phyloP scores from a whole-genome alignment of 2,888 invertebrate species.

The Myathropa florea region DNA sequence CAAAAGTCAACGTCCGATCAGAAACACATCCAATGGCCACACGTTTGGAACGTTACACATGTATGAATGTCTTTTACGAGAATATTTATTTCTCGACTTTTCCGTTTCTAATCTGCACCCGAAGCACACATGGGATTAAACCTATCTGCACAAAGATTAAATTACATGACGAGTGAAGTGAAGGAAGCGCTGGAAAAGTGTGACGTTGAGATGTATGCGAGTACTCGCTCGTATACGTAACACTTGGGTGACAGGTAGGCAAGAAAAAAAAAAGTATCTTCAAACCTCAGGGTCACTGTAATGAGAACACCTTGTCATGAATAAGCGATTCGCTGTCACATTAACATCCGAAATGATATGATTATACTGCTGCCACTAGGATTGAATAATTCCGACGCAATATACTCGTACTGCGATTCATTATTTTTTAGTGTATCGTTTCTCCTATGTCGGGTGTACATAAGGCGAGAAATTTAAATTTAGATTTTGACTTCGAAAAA shows the following conservation, averaged over 20 bases:
- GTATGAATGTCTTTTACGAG: neutral
- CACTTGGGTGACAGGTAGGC: neutral
- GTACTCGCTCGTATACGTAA: slow-evolving; percentile 14
- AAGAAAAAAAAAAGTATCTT: neutral
- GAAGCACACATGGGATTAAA: neutral
- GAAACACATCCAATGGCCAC: neutral
- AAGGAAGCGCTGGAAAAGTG: neutral
- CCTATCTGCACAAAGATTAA: neutral
- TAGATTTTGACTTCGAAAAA: slow-evolving; percentile 53
- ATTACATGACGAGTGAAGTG: neutral
- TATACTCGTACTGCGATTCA: slow-evolving; percentile 21
- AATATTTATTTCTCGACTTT: slow-evolving; percentile 15
- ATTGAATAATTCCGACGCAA: slow-evolving; percentile 25
- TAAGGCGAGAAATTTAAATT: slow-evolving; percentile 36
- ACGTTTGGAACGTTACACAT: neutral
- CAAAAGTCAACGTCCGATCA: slow-evolving; percentile 37
- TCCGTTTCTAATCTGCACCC: neutral
- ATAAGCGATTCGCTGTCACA: neutral
- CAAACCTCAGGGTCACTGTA: neutral
- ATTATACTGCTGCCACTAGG: slow-evolving; percentile 4
- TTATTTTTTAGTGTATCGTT: neutral
- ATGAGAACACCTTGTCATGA: neutral
- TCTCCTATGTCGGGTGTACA: neutral
- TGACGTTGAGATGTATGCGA: neutral
- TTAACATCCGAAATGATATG: slow-evolving; percentile 3